phyloP scores from a whole-genome alignment of 2,888 invertebrate species.

The Heliconius cydno region DNA sequence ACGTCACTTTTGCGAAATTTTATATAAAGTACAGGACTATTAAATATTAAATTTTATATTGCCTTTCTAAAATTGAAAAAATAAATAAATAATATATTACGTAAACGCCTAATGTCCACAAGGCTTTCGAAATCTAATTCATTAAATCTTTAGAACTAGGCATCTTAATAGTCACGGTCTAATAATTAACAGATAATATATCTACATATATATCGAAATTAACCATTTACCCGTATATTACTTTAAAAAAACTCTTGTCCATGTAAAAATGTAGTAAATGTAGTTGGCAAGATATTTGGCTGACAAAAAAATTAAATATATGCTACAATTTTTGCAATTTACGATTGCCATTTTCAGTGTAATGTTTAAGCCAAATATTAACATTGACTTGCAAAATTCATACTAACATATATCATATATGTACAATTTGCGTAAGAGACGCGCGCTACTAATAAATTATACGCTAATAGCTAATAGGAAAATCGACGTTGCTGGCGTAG shows the following conservation, averaged over 20 bases:
- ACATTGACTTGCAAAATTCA: background rate
- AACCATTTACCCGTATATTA: too few species aligned
- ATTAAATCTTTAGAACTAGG: background rate
- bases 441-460: constrained; percentile 1
- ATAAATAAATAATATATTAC: background rate
- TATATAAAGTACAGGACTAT: background rate
- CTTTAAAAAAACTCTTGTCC: too few species aligned
- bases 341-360: background rate
- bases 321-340: constrained; percentile 38
- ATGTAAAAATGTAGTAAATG: too few species aligned
- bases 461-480: constrained; percentile 2
- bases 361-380: background rate
- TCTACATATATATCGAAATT: constrained; percentile 1
- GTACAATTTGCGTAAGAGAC: background rate
- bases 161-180: background rate
- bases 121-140: background rate
- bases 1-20: background rate
- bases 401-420: background rate
- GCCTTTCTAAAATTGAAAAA: background rate
- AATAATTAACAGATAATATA: background rate
- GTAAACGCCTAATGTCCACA: background rate
- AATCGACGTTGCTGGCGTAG: background rate
- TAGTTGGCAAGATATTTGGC: constrained; percentile 35
- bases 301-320: constrained; percentile 34
- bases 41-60: background rate